Conservation (phyloP, 2,888 invertebrate genomes). For the Athripsodes cinereus region DNA sequence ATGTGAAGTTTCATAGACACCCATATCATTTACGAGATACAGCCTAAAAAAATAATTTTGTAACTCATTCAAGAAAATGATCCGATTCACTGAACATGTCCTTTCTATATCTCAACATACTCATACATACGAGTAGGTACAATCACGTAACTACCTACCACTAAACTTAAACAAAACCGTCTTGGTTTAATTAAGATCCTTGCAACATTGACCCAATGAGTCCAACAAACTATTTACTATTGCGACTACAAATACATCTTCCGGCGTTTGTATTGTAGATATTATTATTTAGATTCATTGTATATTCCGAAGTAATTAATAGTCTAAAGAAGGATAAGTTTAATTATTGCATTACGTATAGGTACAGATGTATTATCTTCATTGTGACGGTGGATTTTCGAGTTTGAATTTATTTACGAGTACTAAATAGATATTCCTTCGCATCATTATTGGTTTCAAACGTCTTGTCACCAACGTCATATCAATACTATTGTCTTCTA, state of each 20-base stretch:
- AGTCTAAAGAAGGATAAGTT: constrained; percentile 1
- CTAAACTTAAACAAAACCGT: constrained; percentile 17
- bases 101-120: not conserved
- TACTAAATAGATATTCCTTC: too few species aligned
- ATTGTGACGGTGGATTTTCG: not conserved
- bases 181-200: constrained; percentile 20
- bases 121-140: not conserved
- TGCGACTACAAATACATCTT: not conserved
- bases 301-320: not conserved
- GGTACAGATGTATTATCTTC: not conserved
- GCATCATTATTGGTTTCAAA: too few species aligned
- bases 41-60: too few species aligned
- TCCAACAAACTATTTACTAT: not conserved
- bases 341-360: not conserved
- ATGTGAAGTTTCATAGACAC: too few species aligned
- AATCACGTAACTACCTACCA: constrained; percentile 5
- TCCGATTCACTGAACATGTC: too few species aligned
- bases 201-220: constrained; percentile 16
- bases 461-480: too few species aligned
- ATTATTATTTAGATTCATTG: not conserved
- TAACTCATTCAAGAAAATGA: too few species aligned
- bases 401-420: too few species aligned
- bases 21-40: too few species aligned
- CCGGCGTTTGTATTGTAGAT: not conserved
- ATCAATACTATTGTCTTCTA: too few species aligned